These are phyloP conservation scores for Barnardius zonarius DNA, from an alignment of 2,113 vertebrate species.

Conservation along the genomic window DNA sequence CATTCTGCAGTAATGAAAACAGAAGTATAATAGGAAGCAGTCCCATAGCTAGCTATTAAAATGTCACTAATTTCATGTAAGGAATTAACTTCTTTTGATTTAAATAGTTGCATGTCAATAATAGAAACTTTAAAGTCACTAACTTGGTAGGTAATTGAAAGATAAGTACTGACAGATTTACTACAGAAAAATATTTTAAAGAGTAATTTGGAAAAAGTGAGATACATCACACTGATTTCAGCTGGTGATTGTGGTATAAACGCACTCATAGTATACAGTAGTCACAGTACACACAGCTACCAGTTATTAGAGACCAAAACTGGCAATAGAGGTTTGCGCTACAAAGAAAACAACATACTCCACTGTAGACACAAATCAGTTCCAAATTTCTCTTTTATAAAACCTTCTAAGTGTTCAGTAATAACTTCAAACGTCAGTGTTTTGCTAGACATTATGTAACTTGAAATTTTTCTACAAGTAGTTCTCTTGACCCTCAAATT, in stretches of 20 bases:
- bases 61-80: neutral
- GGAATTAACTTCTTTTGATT: neutral
- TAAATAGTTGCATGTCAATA: neutral
- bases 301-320: neutral
- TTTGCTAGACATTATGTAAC: neutral
- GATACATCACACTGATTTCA: neutral
- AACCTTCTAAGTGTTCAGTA: neutral
- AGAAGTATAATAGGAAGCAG: neutral
- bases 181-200: neutral
- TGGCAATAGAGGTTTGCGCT: neutral
- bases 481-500: constrained; percentile 1
- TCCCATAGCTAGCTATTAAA: neutral
- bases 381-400: neutral
- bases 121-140: neutral
- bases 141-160: neutral
- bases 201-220: neutral
- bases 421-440: neutral
- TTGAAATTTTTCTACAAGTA: neutral
- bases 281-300: neutral
- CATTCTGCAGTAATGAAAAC: neutral
- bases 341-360: constrained; percentile 1
- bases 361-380: neutral
- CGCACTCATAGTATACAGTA: neutral
- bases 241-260: neutral
- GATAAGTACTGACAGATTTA: neutral